Evolutionary conservation across 2,888 invertebrate species (phyloP), one percentile per base, ranked within the genome.

Genomic region (Cryptocheilus praepositus): DNA sequence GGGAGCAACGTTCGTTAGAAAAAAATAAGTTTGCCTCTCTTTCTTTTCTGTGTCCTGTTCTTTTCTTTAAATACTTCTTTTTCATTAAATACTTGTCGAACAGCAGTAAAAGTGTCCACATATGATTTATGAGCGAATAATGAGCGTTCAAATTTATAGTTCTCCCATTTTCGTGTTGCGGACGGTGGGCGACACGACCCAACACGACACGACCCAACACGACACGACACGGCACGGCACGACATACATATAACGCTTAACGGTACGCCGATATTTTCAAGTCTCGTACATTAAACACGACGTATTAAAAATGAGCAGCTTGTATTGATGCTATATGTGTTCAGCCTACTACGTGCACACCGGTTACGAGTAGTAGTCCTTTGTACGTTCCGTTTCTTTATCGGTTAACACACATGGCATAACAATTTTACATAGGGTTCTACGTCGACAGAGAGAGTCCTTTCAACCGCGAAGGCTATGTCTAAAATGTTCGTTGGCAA

Each of bases 401-500:
- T 67, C 55, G 21, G 56, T 62, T 58, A 66, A 65, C 67, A 70
- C 67, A 70, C 74, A 72, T 74, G 72, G 56, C 51, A 54, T 67
- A 59, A 54, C 61, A 53, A 52, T 70, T 53, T 60, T 60, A 25
- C 61, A 59, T 0, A 70, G 43, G 68, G 15, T 58, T 74, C 76
- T 75, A 51, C 36, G 13, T 36, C 36, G 36, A 36, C 7, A 36
- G 61, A 68, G 70, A 59, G 55, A 73, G 73, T 69, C 69, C 59
- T 67, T 70, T 46, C 52, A 64, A 73, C 58, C 70, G 66, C 69
- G 61, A 67, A 53, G 66, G 76, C 65, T 76, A 66, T 66, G 70
- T 70, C 68, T 73, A 66, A 18, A 67, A 76, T 76, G 79, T 80
- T 76, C 80, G 57, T 76, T 52, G 60, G 36, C 51, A 72, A 70